These are phyloP conservation scores for Tyrophagus putrescentiae DNA, from an alignment of 1,140 invertebrate species.

Conservation along the genomic window DNA sequence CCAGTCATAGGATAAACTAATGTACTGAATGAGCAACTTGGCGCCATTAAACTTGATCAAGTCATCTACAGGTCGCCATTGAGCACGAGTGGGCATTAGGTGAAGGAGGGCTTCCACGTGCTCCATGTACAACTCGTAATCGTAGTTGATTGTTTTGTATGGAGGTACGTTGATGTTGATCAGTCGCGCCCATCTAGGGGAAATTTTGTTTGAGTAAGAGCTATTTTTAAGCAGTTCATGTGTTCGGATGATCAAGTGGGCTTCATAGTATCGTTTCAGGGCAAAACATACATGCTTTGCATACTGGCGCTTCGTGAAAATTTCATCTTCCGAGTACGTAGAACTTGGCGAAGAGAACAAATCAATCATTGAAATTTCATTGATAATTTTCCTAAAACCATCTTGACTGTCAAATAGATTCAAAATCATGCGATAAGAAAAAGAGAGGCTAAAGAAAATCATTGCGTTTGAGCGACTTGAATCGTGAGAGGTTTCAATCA, in stretches of 20 bases:
- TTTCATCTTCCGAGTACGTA: conserved; percentile 53
- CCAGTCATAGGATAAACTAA: conserved; percentile 78
- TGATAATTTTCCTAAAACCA: conserved; percentile 77
- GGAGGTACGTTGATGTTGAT: conserved; percentile 5
- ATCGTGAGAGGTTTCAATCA: conserved; percentile 86
- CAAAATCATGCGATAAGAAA: conserved; percentile 75
- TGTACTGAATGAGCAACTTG: conserved; percentile 61
- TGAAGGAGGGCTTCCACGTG: conserved; percentile 59
- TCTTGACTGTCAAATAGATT: conserved; percentile 84
- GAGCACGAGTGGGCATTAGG: conserved; percentile 51
- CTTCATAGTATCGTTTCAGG: conserved; percentile 77
- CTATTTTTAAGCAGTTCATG: conserved; percentile 54
- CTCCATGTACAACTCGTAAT: conserved; percentile 20
- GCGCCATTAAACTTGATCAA: conserved; percentile 68
- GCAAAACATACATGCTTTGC: conserved; percentile 80
- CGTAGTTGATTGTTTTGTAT: conserved; percentile 20
- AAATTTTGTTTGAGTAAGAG: neutral
- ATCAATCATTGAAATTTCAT: conserved; percentile 73
- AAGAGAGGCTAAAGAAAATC: conserved; percentile 83
- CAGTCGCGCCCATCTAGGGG: neutral
- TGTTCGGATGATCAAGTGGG: conserved; percentile 67
- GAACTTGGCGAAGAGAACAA: conserved; percentile 55
- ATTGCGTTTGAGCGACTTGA: conserved; percentile 87
- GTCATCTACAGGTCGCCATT: conserved; percentile 71
- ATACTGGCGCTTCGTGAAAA: conserved; percentile 80